Evolutionary conservation across 2,888 invertebrate genomes (phyloP).

Genomic region (Amiota minor): DNA sequence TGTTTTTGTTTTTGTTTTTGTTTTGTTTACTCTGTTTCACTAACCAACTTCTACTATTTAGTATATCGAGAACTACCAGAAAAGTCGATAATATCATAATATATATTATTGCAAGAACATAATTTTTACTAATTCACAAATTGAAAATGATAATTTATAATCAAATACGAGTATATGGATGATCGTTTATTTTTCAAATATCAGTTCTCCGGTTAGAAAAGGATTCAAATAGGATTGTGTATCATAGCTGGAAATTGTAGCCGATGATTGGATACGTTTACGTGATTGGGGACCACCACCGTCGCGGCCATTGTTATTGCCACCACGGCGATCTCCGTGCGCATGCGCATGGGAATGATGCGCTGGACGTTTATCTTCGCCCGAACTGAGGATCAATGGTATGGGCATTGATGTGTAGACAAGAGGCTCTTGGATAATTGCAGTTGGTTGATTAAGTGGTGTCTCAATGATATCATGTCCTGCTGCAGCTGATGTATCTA

Average conservation of each 20-base stretch:
- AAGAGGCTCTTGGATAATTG: conserved; percentile 56
- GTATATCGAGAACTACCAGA: no score
- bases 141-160: no score
- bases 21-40: no score
- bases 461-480: conserved; percentile 48
- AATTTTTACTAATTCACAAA: no score
- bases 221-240: conserved; percentile 68
- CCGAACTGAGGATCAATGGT: conserved; percentile 66
- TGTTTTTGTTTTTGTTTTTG: no score
- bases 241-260: conserved; percentile 64
- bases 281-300: conserved; percentile 49
- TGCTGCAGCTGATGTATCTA: conserved; percentile 40
- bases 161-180: not conserved
- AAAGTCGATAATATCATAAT: no score
- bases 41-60: no score
- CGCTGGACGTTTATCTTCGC: conserved; percentile 62
- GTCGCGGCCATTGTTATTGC: conserved; percentile 33
- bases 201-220: conserved; percentile 68
- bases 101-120: no score
- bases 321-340: conserved; percentile 52
- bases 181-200: conserved; percentile 65
- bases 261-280: conserved; percentile 56
- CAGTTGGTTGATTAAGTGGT: conserved; percentile 63
- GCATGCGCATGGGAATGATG: conserved; percentile 55
- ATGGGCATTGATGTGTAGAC: conserved; percentile 69